Conservation (phyloP, 2,888 invertebrate species). For the Dione juno region DNA sequence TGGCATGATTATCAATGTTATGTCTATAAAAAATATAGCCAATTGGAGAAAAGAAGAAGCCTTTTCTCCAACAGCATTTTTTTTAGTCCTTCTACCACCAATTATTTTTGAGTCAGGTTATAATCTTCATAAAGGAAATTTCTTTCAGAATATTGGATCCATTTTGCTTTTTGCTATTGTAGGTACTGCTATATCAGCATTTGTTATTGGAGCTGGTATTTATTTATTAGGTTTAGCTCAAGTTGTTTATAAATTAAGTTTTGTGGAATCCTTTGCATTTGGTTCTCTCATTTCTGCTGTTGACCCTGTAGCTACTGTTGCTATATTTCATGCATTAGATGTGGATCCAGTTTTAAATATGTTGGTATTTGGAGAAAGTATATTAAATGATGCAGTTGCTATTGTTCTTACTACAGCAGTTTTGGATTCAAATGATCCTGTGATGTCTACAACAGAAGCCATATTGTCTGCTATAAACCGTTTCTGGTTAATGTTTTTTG, state of each 20-base stretch:
- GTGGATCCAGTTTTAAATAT: conserved; percentile 99
- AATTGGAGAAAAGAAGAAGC: conserved; percentile 99
- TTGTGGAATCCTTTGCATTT: conserved; percentile 99
- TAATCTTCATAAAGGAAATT: conserved; percentile 98
- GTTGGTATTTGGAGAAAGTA: conserved; percentile 98
- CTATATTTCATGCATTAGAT: conserved; percentile 98
- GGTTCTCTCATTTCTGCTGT: conserved; percentile 99
- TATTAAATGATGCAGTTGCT: conserved; percentile 98
- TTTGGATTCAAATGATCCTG: conserved; percentile 85
- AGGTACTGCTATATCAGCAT: conserved; percentile 98
- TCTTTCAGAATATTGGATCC: conserved; percentile 99
- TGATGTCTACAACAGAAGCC: conserved; percentile 90
- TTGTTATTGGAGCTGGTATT: conserved; percentile 98
- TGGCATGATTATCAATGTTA: conserved; percentile 94
- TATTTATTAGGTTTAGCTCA: conserved; percentile 96
- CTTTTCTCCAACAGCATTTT: conserved; percentile 99
- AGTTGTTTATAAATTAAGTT: conserved; percentile 95
- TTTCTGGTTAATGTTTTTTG: conserved; percentile 99
- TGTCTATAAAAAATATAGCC: conserved; percentile 94
- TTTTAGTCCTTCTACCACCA: conserved; percentile 97
- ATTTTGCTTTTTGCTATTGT: conserved; percentile 98
- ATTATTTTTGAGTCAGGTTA: conserved; percentile 99
- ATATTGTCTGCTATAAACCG: conserved; percentile 93
- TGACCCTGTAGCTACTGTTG: conserved; percentile 99
- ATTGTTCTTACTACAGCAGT: conserved; percentile 98